phyloP scores from a whole-genome alignment of 2,797 vertebrate species.

The Alcedo quadribrachys region DNA sequence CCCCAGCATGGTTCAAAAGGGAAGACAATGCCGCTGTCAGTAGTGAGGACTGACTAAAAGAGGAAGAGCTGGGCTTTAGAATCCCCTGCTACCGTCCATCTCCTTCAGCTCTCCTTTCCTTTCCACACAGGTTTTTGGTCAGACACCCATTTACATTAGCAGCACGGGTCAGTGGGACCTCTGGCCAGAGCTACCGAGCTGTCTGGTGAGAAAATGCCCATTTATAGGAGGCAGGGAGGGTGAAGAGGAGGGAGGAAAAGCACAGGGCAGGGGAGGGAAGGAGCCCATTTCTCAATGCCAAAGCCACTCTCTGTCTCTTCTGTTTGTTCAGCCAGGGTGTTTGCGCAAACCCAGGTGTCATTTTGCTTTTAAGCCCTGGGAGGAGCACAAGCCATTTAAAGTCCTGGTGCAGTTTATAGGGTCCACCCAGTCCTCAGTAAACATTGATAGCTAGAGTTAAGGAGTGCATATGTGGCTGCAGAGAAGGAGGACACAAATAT shows the following conservation, averaged over 20 bases:
- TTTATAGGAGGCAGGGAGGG: background rate
- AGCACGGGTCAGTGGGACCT: constrained; percentile 71
- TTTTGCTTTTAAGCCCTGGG: background rate
- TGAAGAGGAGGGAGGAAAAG: background rate
- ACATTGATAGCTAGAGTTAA: background rate
- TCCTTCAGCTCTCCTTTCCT: background rate
- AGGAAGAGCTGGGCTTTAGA: background rate
- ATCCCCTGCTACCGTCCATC: background rate
- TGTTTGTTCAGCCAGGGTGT: background rate
- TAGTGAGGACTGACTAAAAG: background rate
- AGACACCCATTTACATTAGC: constrained; percentile 76
- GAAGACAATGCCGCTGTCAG: fast-evolving
- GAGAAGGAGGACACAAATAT: background rate
- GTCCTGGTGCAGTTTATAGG: background rate
- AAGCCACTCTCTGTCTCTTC: background rate
- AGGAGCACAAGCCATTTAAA: background rate
- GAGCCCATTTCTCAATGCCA: background rate
- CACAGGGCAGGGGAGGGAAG: background rate
- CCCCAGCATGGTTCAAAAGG: background rate
- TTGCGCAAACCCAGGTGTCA: background rate
- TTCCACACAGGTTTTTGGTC: constrained; percentile 77
- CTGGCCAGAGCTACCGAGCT: constrained; percentile 76
- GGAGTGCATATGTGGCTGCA: background rate
- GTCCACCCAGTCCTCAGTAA: background rate
- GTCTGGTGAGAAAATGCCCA: constrained; percentile 62